Conservation (phyloP, 1,140 invertebrate species). For the Heliothis subflexa region DNA sequence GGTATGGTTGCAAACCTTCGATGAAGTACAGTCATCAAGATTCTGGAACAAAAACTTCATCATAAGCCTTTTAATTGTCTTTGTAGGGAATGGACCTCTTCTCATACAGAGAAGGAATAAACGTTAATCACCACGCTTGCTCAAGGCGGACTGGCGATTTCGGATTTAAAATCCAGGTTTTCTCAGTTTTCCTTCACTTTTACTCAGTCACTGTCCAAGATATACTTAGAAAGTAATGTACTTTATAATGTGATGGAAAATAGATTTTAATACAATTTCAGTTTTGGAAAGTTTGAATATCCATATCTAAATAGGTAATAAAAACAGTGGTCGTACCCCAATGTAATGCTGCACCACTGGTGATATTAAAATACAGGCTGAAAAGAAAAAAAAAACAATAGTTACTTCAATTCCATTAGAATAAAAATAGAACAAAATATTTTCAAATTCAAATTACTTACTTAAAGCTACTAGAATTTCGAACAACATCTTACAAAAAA, state of each 20-base stretch:
- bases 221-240: too few species aligned
- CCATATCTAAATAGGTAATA: too few species aligned
- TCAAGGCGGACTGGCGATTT: too few species aligned
- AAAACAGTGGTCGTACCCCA: neutral
- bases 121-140: too few species aligned
- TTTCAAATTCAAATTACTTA: neutral
- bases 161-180: too few species aligned
- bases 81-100: too few species aligned
- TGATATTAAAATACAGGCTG: conserved; percentile 5
- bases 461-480: conserved; percentile 9
- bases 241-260: too few species aligned
- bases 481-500: neutral
- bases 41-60: neutral
- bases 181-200: too few species aligned
- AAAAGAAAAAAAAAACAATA: neutral
- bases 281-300: neutral
- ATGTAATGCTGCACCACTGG: conserved; percentile 7
- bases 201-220: too few species aligned
- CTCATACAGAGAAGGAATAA: too few species aligned
- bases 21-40: conserved; percentile 1
- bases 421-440: neutral
- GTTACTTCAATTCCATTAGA: neutral
- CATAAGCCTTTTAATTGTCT: too few species aligned
- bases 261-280: neutral
- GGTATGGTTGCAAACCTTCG: conserved; percentile 4